Percentiles rank a stretch among this genome's conserved stretches.
These are phyloP conservation scores for Nothocercus nigrocapillus DNA, from an alignment of 2,113 vertebrate genomes.

Conservation along the genomic window DNA sequence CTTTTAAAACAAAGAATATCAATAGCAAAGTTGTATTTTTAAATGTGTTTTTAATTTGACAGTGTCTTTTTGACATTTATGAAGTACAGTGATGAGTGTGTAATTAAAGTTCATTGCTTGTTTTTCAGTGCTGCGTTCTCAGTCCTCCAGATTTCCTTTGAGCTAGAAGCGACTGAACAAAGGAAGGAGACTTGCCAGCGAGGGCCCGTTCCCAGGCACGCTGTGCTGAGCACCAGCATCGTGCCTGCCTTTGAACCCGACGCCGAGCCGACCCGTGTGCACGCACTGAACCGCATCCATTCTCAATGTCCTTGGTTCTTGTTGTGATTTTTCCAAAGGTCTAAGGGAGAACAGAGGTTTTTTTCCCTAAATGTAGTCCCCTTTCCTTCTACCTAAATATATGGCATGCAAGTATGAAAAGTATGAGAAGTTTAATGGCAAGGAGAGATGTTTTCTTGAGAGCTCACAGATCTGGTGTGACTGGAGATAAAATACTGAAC, in stretches of 20 bases:
- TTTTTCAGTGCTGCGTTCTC: conserved; percentile 43
- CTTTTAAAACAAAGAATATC: conserved; percentile 50
- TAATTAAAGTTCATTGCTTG: conserved; percentile 45
- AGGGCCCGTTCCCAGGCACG: background rate
- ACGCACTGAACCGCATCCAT: background rate
- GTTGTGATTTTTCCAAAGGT: conserved; percentile 25
- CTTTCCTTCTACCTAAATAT: conserved; percentile 7
- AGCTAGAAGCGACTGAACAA: conserved; percentile 10
- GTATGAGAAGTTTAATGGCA: background rate
- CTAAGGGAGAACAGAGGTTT: background rate
- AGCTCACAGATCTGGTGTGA: conserved; percentile 4
- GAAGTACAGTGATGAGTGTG: conserved; percentile 25
- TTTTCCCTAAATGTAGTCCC: background rate
- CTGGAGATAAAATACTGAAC: conserved; percentile 72
- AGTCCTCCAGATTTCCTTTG: conserved; percentile 1
- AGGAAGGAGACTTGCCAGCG: background rate
- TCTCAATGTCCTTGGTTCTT: background rate
- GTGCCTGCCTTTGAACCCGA: background rate
- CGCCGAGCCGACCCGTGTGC: background rate
- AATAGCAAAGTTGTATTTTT: conserved; percentile 34
- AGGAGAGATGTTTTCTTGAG: conserved; percentile 1
- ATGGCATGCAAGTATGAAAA: background rate
- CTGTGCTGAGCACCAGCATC: background rate
- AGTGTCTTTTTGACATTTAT: conserved; percentile 53
- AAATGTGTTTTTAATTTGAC: conserved; percentile 61